phyloP scores from a whole-genome alignment of 1,140 invertebrate genomes.

The Pararge aegeria region DNA sequence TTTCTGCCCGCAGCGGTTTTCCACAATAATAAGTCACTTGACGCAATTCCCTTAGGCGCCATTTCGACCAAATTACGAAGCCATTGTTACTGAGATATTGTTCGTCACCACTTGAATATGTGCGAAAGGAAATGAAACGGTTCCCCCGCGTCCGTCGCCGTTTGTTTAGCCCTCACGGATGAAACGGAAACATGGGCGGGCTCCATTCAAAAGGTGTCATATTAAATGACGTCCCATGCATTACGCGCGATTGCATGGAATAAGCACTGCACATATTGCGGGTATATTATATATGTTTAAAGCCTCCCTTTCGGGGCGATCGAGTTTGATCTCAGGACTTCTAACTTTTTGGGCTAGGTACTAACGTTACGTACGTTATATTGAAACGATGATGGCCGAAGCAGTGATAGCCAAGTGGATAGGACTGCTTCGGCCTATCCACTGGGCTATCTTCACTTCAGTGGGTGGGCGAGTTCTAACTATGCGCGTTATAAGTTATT shows the following conservation, averaged over 20 bases:
- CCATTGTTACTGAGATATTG: slow-evolving; percentile 70
- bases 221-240: background rate
- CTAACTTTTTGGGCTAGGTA: no score
- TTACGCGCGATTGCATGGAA: background rate
- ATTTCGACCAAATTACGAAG: slow-evolving; percentile 70
- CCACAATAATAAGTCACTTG: slow-evolving; percentile 74
- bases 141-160: slow-evolving; percentile 28
- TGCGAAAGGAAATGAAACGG: slow-evolving; percentile 69
- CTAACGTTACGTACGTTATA: no score
- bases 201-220: slow-evolving; percentile 2
- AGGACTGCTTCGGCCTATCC: no score
- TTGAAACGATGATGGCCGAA: no score
- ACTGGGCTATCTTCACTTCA: no score
- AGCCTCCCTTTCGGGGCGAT: no score
- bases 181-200: background rate
- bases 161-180: slow-evolving; percentile 39
- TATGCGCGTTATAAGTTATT: no score
- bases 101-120: slow-evolving; percentile 65
- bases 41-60: slow-evolving; percentile 65
- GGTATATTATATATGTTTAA: no score
- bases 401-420: no score
- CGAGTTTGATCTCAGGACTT: no score
- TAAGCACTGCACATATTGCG: no score
- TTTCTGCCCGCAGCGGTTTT: slow-evolving; percentile 63
- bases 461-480: no score